Conservation (phyloP, 2,888 invertebrate species). For the Lasius platythorax region DNA sequence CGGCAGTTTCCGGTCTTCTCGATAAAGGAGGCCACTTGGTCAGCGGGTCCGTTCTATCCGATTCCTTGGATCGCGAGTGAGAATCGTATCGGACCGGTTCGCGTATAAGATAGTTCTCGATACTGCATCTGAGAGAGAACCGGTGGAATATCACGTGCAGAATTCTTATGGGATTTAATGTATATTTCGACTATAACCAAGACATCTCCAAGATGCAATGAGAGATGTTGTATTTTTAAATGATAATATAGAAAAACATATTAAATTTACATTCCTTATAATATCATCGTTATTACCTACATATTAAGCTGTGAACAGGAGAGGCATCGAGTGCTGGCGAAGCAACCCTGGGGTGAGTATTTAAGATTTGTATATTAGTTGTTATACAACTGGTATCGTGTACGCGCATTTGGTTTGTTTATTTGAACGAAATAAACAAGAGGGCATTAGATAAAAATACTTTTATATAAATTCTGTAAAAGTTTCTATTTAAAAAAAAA, state of each 20-base stretch:
- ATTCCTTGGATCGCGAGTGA: slow-evolving; percentile 83
- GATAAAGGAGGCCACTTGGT: slow-evolving; percentile 85
- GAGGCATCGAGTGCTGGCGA: too few species aligned
- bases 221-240: background rate
- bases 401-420: too few species aligned
- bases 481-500: too few species aligned
- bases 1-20: slow-evolving; percentile 83
- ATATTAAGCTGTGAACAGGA: background rate
- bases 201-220: background rate
- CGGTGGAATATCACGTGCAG: slow-evolving; percentile 37
- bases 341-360: too few species aligned
- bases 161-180: slow-evolving; percentile 61
- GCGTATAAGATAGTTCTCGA: slow-evolving; percentile 76
- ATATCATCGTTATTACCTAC: background rate
- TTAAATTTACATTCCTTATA: background rate
- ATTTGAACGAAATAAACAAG: too few species aligned
- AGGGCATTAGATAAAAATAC: too few species aligned
- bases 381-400: too few species aligned
- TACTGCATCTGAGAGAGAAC: slow-evolving; percentile 45
- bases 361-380: too few species aligned
- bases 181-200: background rate
- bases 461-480: too few species aligned
- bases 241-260: background rate
- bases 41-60: slow-evolving; percentile 84
- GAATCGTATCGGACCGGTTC: slow-evolving; percentile 81